phyloP scores from a whole-genome alignment of 2,113 vertebrate species.

The Antechinus stuartii region DNA sequence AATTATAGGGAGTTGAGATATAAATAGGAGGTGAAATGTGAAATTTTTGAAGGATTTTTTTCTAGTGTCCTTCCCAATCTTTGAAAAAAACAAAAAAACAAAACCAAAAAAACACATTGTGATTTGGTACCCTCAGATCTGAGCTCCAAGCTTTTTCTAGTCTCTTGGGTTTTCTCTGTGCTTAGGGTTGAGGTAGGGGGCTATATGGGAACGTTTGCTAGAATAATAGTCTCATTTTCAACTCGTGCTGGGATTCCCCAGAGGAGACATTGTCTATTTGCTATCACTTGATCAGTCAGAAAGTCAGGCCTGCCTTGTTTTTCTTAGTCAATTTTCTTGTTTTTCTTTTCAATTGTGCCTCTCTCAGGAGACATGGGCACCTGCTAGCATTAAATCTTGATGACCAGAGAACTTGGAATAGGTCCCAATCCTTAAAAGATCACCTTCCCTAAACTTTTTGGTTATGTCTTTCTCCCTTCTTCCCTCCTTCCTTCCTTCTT shows the following conservation, averaged over 20 bases:
- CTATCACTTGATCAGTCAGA: not conserved
- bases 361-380: not conserved
- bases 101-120: not conserved
- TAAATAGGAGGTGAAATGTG: not conserved
- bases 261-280: not conserved
- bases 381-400: not conserved
- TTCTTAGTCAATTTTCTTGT: not conserved
- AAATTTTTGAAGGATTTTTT: not conserved
- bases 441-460: conserved; percentile 32
- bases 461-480: not conserved
- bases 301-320: not conserved
- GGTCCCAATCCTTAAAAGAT: conserved; percentile 6
- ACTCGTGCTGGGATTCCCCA: not conserved
- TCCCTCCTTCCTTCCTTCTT: no score
- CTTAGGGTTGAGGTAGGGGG: not conserved
- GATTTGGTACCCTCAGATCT: not conserved
- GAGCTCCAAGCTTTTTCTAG: not conserved
- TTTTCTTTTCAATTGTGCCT: conserved; percentile 11
- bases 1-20: not conserved
- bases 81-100: not conserved
- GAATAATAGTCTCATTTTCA: not conserved
- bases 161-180: not conserved
- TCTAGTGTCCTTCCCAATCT: not conserved
- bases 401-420: conserved; percentile 10
- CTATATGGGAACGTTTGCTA: not conserved